phyloP scores from a whole-genome alignment of 2,888 invertebrate species.

The Buathra laborator region DNA sequence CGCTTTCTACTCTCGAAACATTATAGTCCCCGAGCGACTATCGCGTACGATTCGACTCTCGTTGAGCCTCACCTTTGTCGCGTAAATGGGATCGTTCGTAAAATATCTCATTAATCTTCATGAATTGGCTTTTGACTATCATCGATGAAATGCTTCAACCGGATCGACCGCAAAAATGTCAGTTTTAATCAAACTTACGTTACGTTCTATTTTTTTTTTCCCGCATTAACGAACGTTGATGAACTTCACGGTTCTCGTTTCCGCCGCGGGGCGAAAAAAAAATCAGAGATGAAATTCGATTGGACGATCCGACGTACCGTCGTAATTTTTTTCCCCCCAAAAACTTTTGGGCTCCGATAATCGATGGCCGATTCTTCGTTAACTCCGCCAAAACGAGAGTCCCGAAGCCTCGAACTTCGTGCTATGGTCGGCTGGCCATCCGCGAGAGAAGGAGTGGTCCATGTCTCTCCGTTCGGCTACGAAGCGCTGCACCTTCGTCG shows the following conservation, averaged over 20 bases:
- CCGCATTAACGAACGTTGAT: neutral
- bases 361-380: conserved; percentile 37
- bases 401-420: conserved; percentile 38
- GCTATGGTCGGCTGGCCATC: conserved; percentile 50
- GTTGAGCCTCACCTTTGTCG: neutral
- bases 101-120: neutral
- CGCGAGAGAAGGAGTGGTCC: conserved; percentile 3
- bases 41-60: neutral
- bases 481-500: conserved; percentile 2
- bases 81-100: neutral
- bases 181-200: conserved; percentile 11
- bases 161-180: neutral
- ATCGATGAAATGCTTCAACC: neutral
- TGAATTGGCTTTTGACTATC: neutral
- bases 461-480: conserved; percentile 2
- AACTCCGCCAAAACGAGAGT: conserved; percentile 6
- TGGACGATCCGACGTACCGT: neutral
- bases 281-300: conserved; percentile 48
- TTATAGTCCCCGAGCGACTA: neutral
- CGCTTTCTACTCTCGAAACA: neutral
- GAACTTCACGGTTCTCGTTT: neutral
- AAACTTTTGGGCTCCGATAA: conserved; percentile 27
- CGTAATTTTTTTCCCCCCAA: conserved; percentile 20
- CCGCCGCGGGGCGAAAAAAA: neutral
- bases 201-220: neutral